Conservation (phyloP, 2,797 vertebrate genomes). For the Onychomys leucogaster region DNA sequence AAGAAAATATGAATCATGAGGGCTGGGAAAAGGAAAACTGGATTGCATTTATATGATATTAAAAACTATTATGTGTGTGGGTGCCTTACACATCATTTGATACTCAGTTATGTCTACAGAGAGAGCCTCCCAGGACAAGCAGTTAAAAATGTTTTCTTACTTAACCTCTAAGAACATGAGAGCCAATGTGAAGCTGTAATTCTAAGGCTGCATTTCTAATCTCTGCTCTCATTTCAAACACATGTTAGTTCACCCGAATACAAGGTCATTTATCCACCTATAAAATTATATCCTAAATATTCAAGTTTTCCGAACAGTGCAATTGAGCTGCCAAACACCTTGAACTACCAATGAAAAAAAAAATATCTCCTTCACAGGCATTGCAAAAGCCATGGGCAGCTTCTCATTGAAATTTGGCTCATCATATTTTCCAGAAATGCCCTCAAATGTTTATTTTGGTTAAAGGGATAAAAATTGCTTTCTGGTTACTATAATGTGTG, state of each 20-base stretch:
- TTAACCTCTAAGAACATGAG: conserved; percentile 54
- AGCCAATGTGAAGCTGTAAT: conserved; percentile 17
- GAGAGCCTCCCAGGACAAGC: conserved; percentile 45
- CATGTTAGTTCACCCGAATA: conserved; percentile 50
- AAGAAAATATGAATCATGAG: conserved; percentile 74
- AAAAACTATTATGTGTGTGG: conserved; percentile 51
- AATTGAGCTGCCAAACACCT: conserved; percentile 53
- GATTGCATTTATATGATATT: conserved; percentile 50
- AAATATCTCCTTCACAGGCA: conserved; percentile 48
- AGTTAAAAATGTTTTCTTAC: conserved; percentile 60
- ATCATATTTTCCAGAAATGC: conserved; percentile 79
- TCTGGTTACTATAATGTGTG: conserved; percentile 72
- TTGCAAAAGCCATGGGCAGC: conserved; percentile 58
- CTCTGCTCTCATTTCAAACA: conserved; percentile 59
- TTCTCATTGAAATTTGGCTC: conserved; percentile 70
- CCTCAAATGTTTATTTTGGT: conserved; percentile 69
- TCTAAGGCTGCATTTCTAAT: conserved; percentile 61
- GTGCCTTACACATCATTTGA: conserved; percentile 61
- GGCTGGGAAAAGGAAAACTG: conserved; percentile 65
- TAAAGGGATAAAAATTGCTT: conserved; percentile 75
- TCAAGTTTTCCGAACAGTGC: conserved; percentile 37
- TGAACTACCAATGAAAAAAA: conserved; percentile 34
- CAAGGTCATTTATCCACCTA: conserved; percentile 26
- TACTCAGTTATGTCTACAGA: conserved; percentile 48
- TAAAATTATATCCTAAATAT: conserved; percentile 37